Evolutionary conservation across 2,113 vertebrate genomes (phyloP).

Genomic region (Gobiocypris rarus): DNA sequence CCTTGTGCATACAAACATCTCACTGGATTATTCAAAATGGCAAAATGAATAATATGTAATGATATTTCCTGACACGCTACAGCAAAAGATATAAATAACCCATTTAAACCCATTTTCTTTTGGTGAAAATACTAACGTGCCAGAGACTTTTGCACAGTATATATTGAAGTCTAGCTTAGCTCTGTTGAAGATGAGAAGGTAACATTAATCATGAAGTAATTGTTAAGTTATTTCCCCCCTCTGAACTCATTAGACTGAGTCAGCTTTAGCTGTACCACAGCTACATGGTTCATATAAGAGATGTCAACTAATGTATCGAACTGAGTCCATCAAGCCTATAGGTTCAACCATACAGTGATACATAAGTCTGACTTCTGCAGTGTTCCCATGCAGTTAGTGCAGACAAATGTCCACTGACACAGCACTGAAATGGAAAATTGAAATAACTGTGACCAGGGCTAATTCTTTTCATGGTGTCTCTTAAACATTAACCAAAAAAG

Average conservation of each 20-base stretch:
- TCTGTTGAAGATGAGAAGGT: background rate
- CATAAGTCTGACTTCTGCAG: conserved; percentile 36
- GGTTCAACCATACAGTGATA: conserved; percentile 36
- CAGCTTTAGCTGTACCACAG: conserved; percentile 2
- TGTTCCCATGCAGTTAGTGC: conserved; percentile 42
- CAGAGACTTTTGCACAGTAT: background rate
- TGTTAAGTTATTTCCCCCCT: background rate
- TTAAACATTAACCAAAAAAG: background rate
- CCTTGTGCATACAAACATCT: too few relatives aligned
- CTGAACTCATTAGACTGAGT: conserved; percentile 10
- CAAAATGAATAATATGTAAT: too few relatives aligned
- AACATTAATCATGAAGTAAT: conserved; percentile 9
- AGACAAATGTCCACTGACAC: conserved; percentile 46
- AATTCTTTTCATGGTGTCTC: conserved; percentile 43
- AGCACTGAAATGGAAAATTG: conserved; percentile 45
- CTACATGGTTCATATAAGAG: background rate
- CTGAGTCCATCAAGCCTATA: conserved; percentile 21
- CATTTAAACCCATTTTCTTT: too few relatives aligned
- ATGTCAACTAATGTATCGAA: conserved; percentile 21
- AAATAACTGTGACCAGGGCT: conserved; percentile 49
- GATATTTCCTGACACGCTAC: too few relatives aligned
- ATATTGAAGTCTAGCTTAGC: background rate
- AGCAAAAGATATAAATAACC: too few relatives aligned
- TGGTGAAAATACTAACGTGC: too few relatives aligned
- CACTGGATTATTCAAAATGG: too few relatives aligned